A percentile compares a stretch with the other conserved stretches of the same genome.
Conservation (phyloP, 2,888 invertebrate species). For the Macropis europaea region DNA sequence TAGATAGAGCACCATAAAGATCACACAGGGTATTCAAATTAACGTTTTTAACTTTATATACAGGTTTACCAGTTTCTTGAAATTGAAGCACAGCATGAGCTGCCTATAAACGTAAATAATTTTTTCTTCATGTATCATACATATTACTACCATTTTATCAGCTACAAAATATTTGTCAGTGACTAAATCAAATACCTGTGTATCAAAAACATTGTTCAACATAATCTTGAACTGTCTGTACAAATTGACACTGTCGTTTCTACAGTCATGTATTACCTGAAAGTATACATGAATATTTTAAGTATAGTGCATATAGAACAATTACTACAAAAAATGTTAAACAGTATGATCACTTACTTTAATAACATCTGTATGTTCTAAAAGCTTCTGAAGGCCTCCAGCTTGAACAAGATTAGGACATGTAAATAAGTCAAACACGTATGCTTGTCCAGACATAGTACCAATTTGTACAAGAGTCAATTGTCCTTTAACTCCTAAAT, state of each 20-base stretch:
- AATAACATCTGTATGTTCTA: slow-evolving; percentile 90
- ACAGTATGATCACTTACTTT: slow-evolving; percentile 82
- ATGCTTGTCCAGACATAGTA: slow-evolving; percentile 90
- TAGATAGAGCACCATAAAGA: slow-evolving; percentile 91
- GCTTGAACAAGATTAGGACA: slow-evolving; percentile 89
- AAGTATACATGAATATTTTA: slow-evolving; percentile 58
- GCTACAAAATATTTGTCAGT: background rate
- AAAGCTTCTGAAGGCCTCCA: slow-evolving; percentile 88
- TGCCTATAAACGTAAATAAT: slow-evolving; percentile 80
- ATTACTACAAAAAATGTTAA: background rate
- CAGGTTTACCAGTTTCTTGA: slow-evolving; percentile 93
- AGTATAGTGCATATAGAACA: background rate
- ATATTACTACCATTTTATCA: background rate
- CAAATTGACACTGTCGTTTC: slow-evolving; percentile 94
- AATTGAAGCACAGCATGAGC: slow-evolving; percentile 95
- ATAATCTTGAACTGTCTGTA: slow-evolving; percentile 92
- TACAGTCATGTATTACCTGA: slow-evolving; percentile 93
- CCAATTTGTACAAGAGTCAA: slow-evolving; percentile 93
- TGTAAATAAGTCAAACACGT: slow-evolving; percentile 92
- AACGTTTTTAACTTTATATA: slow-evolving; percentile 96
- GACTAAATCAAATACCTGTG: slow-evolving; percentile 83
- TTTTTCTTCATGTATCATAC: background rate
- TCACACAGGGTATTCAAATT: slow-evolving; percentile 95
- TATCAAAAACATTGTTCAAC: slow-evolving; percentile 93
- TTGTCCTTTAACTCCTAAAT: slow-evolving; percentile 93